A percentile compares a stretch with the other conserved stretches of the same genome.
phyloP scores from a whole-genome alignment of 2,797 vertebrate species.

The Chiroxiphia lanceolata region DNA sequence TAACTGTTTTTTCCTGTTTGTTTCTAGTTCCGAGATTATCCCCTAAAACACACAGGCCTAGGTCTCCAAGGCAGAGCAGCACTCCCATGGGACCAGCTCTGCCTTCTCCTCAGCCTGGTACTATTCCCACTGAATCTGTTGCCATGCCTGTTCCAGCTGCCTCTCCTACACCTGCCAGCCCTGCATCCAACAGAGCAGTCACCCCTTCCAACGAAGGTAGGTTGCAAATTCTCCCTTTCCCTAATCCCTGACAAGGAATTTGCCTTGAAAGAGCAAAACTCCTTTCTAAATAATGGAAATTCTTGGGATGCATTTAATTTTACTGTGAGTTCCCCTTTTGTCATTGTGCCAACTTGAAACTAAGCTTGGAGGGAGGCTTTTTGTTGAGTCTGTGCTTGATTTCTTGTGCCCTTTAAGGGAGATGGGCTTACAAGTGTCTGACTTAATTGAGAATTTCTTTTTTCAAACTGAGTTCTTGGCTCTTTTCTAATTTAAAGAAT shows the following conservation, averaged over 20 bases:
- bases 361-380: not conserved
- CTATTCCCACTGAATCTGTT: slow-evolving; percentile 85
- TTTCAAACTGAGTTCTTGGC: not conserved
- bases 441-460: not conserved
- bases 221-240: not conserved
- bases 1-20: slow-evolving; percentile 63
- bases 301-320: not conserved
- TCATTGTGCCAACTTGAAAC: not conserved
- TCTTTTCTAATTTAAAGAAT: not conserved
- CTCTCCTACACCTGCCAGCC: slow-evolving; percentile 91
- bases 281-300: not conserved
- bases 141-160: slow-evolving; percentile 83
- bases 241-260: not conserved
- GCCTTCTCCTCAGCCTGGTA: slow-evolving; percentile 87
- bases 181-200: slow-evolving; percentile 86
- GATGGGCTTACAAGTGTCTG: not conserved
- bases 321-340: not conserved
- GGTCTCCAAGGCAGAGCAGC: slow-evolving; percentile 92
- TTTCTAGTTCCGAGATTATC: slow-evolving; percentile 79
- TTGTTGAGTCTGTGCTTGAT: not conserved
- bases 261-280: not conserved
- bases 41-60: slow-evolving; percentile 91
- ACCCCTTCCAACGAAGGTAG: slow-evolving; percentile 89
- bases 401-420: not conserved
- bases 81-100: slow-evolving; percentile 83